Base-by-base conservation (phyloP, 1,140 invertebrate genomes). In the Psilanteris sp. region DNA sequence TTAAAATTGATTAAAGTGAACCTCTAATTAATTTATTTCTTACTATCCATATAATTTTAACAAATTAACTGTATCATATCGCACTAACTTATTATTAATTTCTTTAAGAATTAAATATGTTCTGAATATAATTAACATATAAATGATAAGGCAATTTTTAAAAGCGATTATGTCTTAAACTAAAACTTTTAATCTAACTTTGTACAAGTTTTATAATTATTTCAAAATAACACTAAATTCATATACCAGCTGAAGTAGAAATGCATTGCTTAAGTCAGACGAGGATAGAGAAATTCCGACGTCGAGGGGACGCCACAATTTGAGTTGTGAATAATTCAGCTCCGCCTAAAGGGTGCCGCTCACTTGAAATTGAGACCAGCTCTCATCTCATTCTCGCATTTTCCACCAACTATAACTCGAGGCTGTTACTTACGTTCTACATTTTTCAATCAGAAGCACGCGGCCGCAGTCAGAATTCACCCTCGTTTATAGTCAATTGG, bases 391-490 rank as follows among this genome's bases (percentile, higher is more conserved):
- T 72, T 57, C 44, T 64, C 66, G 37, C 66, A 77, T 81, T 81
- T 81, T 78, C 77, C 61, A 80, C 74, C 78, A 73, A 79, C 73
- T 68, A 73, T 78, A 73, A 80, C 80, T 79, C 34, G 78, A 79
- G 83, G 79, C 84, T 84, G 81, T 81, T 77, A 82, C 44, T 79
- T 64, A 22, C 43, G 83, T 80, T 80, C 81, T 82, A 84, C 81
- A 86, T 71, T 71, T 87, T 88, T 86, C 84, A 87, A 88, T 86
- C 82, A 86, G 79, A 83, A 77, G 55, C 83, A 52, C 10, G 52
- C 44, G 44, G 52, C 57, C 43, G 43, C 68, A 61, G 57, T 73
- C 54, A 79, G 10, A 32, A 57, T 34, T 24, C 4, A 26, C 43
- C 52, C 43, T 59, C 32, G 50, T 43, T 57, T 57, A 50, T 39